Percentiles rank a stretch among this genome's conserved stretches.
Evolutionary conservation across 2,113 vertebrate species (phyloP).

Genomic region (Saimiri boliviensis): DNA sequence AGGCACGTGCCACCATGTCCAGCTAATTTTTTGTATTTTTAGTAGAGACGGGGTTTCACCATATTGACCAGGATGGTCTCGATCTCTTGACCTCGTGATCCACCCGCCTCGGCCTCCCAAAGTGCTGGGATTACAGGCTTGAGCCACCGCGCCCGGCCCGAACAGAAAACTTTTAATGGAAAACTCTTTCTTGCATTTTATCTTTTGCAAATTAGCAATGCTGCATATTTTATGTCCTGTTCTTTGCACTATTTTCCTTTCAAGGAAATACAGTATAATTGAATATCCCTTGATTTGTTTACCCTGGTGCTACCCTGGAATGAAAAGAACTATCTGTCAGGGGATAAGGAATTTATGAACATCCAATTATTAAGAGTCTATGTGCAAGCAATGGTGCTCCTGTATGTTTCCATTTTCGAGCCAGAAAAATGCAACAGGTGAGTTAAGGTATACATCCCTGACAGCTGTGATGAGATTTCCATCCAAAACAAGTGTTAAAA

Average conservation of each 20-base stretch:
- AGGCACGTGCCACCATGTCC: too few relatives aligned
- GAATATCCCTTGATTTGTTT: not conserved
- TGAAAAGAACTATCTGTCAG: not conserved
- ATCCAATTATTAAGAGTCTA: not conserved
- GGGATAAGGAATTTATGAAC: not conserved
- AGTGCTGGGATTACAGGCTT: too few relatives aligned
- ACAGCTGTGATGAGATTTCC: not conserved
- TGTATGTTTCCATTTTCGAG: not conserved
- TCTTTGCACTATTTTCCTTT: not conserved
- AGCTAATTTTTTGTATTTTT: too few relatives aligned
- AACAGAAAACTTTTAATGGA: not conserved
- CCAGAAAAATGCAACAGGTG: not conserved
- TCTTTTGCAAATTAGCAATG: conserved; percentile 5
- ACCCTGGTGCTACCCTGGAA: not conserved
- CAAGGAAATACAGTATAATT: not conserved
- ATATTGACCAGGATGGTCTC: too few relatives aligned
- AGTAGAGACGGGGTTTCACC: too few relatives aligned
- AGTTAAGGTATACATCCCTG: not conserved
- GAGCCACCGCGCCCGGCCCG: too few relatives aligned
- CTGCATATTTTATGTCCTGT: not conserved
- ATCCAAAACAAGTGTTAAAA: not conserved
- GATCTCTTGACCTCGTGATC: too few relatives aligned
- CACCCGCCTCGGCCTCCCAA: too few relatives aligned
- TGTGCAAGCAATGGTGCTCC: not conserved
- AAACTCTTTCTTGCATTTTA: conserved; percentile 21